Conservation (phyloP, 92 coral and sea anemone genomes). For the Chrysogorgia sp. region DNA sequence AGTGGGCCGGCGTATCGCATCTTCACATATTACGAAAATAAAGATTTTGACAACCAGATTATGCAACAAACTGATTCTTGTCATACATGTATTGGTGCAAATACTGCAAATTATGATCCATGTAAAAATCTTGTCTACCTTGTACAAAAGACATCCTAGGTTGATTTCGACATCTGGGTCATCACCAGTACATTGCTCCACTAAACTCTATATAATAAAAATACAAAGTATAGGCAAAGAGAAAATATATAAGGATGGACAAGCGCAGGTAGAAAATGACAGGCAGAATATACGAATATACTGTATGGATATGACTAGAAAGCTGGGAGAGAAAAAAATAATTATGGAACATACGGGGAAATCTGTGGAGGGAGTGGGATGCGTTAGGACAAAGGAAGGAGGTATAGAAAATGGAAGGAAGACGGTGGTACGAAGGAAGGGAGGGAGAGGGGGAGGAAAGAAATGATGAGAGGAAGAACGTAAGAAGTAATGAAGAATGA, state of each 20-base stretch:
- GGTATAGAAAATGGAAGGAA: background rate
- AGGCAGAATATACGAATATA: too few species aligned
- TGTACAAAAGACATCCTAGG: slow-evolving; percentile 91
- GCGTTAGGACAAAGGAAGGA: background rate
- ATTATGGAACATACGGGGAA: background rate
- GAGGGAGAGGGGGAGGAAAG: background rate
- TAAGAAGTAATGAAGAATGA: background rate
- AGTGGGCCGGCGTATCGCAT: too few species aligned
- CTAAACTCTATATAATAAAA: too few species aligned
- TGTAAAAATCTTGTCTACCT: slow-evolving; percentile 65
- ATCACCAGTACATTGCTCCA: slow-evolving; percentile 91
- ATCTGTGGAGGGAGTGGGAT: background rate
- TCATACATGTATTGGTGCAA: background rate
- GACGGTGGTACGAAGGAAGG: background rate
- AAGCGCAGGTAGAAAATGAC: too few species aligned
- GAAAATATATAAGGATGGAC: background rate
- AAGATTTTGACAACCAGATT: too few species aligned
- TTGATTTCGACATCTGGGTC: slow-evolving; percentile 96
- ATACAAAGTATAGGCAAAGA: background rate
- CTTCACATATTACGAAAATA: background rate
- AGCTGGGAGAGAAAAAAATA: background rate
- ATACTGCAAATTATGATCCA: background rate
- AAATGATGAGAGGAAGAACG: background rate
- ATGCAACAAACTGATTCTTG: background rate
- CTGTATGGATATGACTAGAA: too few species aligned